Percentiles rank a stretch among this genome's conserved stretches.
phyloP scores from a whole-genome alignment of 1,140 invertebrate species.

The Dreissena rostriformis region DNA sequence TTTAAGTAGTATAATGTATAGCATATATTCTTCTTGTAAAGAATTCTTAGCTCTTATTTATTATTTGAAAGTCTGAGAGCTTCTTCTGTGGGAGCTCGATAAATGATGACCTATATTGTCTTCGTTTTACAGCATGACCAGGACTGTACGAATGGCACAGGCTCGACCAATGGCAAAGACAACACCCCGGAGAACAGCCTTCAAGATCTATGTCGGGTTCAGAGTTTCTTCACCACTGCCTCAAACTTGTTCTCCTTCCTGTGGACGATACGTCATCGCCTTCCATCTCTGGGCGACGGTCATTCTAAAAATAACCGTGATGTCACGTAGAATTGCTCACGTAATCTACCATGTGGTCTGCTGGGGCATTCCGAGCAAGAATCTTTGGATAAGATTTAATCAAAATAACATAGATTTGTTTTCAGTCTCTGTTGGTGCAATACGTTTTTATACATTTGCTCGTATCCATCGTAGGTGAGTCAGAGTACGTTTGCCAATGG shows the following conservation, averaged over 20 bases:
- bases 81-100: no score
- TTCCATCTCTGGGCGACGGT: constrained; percentile 35
- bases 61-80: no score
- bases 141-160: not conserved
- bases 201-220: not conserved
- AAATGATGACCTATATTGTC: no score
- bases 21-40: no score
- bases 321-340: constrained; percentile 2
- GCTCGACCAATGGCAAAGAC: no score
- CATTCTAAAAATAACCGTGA: not conserved
- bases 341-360: constrained; percentile 34
- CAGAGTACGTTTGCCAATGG: no score
- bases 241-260: constrained; percentile 26
- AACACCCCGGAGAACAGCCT: not conserved
- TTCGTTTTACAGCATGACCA: no score
- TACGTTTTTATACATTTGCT: not conserved
- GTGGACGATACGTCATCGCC: constrained; percentile 44
- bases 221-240: not conserved
- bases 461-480: no score
- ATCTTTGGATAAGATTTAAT: not conserved
- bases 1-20: no score
- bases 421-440: not conserved
- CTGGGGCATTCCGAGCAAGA: constrained; percentile 36
- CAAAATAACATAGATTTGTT: not conserved
- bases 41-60: no score